Conservation (phyloP, 2,888 invertebrate genomes). For the Dilophus febrilis region DNA sequence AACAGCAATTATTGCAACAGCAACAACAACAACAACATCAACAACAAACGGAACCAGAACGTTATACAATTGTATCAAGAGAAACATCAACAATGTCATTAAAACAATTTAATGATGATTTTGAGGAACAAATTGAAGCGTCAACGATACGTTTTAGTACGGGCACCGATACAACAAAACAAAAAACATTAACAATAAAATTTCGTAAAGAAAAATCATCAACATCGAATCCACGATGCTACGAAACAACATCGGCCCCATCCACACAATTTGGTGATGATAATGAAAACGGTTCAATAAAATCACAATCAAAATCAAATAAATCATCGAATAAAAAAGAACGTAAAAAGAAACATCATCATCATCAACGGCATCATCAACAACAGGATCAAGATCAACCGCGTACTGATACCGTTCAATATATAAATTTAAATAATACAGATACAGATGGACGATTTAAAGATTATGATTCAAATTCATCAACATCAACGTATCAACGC, state of each 20-base stretch:
- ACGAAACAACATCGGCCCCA: not conserved
- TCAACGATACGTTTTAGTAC: slow-evolving; percentile 25
- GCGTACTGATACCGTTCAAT: too few species aligned
- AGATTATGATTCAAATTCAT: not conserved
- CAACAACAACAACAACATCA: not conserved
- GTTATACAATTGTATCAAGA: not conserved
- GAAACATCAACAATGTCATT: too few species aligned
- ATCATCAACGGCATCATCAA: too few species aligned
- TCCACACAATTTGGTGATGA: not conserved
- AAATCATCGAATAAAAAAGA: not conserved
- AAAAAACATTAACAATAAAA: slow-evolving; percentile 29
- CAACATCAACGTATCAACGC: not conserved
- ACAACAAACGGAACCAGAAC: not conserved
- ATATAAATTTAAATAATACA: not conserved
- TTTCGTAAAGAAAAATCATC: slow-evolving; percentile 16
- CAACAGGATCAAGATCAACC: too few species aligned
- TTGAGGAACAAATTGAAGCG: slow-evolving; percentile 25
- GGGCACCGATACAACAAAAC: slow-evolving; percentile 21
- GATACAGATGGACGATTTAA: not conserved
- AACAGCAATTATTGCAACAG: not conserved
- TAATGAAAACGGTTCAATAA: not conserved
- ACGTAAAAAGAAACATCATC: too few species aligned
- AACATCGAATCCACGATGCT: not conserved
- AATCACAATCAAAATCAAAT: slow-evolving; percentile 4
- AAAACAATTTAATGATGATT: slow-evolving; percentile 9